Conservation (phyloP, 1,140 invertebrate species). For the Panulirus ornatus region DNA sequence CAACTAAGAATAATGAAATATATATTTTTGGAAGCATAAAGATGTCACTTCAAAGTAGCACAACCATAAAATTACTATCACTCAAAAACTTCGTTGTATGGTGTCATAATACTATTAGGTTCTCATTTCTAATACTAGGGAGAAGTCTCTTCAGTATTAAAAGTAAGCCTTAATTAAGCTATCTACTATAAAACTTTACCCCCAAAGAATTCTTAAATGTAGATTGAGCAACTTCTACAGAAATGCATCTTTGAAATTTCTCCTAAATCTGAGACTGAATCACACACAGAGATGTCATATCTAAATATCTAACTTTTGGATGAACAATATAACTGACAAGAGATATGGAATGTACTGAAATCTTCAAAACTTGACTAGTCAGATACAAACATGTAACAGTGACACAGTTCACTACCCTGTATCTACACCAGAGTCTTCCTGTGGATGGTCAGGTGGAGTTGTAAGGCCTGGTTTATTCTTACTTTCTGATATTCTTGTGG, state of each 20-base stretch:
- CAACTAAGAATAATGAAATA: neutral
- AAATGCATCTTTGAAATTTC: neutral
- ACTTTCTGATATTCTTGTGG: conserved; percentile 11
- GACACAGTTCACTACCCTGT: conserved; percentile 24
- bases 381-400: neutral
- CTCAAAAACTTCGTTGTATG: neutral
- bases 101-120: neutral
- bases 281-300: neutral
- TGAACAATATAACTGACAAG: conserved; percentile 2
- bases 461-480: neutral
- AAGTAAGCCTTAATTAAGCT: neutral
- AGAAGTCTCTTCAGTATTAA: neutral
- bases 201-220: neutral
- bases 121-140: neutral
- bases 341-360: neutral
- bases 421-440: conserved; percentile 61
- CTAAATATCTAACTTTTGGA: neutral
- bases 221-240: neutral
- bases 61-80: neutral
- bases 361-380: neutral
- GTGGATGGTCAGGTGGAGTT: conserved; percentile 40
- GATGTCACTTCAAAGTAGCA: neutral
- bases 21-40: neutral
- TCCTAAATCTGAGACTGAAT: neutral
- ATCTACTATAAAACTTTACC: neutral